Conservation (phyloP, 2,888 invertebrate species). For the Dasysyrphus albostriatus region DNA sequence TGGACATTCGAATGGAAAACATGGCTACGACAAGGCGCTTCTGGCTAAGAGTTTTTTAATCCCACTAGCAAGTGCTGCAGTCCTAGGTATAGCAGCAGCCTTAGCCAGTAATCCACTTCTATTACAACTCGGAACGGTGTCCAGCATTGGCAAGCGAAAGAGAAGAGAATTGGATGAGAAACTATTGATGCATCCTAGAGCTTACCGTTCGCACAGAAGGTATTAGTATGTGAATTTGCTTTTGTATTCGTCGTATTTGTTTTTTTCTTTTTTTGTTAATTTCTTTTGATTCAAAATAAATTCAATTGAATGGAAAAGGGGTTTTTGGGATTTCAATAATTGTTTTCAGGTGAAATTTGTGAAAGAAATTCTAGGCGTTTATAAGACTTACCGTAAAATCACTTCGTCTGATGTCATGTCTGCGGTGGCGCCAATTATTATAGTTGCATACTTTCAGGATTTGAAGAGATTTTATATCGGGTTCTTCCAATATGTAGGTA, state of each 20-base stretch:
- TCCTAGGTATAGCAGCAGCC: constrained; percentile 92
- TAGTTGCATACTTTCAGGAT: constrained; percentile 56
- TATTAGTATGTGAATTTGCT: constrained; percentile 36
- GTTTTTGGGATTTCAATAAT: constrained; percentile 11
- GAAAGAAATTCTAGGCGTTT: background rate
- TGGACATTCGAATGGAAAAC: constrained; percentile 55
- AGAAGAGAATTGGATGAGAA: constrained; percentile 75
- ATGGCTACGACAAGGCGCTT: constrained; percentile 80
- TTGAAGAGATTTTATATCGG: background rate
- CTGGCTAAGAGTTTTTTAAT: constrained; percentile 86
- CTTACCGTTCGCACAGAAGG: constrained; percentile 59
- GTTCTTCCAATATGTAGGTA: too few relatives aligned
- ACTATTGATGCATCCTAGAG: constrained; percentile 55
- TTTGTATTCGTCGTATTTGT: background rate
- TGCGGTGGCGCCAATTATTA: constrained; percentile 20
- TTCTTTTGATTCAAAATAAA: constrained; percentile 63
- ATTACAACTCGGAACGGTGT: constrained; percentile 90
- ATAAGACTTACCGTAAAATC: constrained; percentile 63
- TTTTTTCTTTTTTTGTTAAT: constrained; percentile 29
- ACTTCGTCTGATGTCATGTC: constrained; percentile 73
- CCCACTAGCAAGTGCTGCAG: constrained; percentile 91
- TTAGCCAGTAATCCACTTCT: constrained; percentile 91
- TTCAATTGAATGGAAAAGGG: constrained; percentile 59
- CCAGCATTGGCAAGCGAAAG: constrained; percentile 84
- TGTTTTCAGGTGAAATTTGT: background rate